phyloP scores from a whole-genome alignment of 2,888 invertebrate species.

The Eristalinus sepulchralis region DNA sequence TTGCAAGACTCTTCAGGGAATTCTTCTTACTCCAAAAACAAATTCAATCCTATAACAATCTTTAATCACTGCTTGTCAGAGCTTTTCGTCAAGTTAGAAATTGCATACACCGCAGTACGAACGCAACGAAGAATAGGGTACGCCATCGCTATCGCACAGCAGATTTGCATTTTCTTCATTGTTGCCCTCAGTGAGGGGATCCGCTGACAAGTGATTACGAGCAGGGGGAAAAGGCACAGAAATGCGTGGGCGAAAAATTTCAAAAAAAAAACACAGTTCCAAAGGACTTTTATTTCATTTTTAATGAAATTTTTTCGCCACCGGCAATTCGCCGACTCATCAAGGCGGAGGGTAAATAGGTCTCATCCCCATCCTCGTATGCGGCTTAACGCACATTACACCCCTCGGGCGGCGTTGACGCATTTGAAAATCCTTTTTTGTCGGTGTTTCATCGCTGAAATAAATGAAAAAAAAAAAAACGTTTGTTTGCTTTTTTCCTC shows the following conservation, averaged over 20 bases:
- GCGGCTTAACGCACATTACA: conserved; percentile 20
- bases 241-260: conserved; percentile 49
- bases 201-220: conserved; percentile 20
- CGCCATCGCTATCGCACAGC: background rate
- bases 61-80: no score
- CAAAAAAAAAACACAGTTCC: background rate
- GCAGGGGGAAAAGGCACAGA: background rate
- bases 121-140: conserved; percentile 19
- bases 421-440: conserved; percentile 45
- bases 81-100: no score
- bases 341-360: conserved; percentile 50
- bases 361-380: background rate
- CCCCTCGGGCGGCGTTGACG: conserved; percentile 41
- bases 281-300: conserved; percentile 30
- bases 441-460: conserved; percentile 23
- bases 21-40: no score
- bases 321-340: conserved; percentile 45
- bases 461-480: background rate
- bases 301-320: conserved; percentile 52
- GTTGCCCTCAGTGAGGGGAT: background rate
- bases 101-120: no score
- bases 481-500: background rate
- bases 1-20: no score
- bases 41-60: no score
- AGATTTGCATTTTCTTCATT: background rate